Percentiles rank a stretch among this genome's conserved stretches.
Evolutionary conservation across 1,140 invertebrate genomes (phyloP).

Genomic region (Neotoxoptera formosana): DNA sequence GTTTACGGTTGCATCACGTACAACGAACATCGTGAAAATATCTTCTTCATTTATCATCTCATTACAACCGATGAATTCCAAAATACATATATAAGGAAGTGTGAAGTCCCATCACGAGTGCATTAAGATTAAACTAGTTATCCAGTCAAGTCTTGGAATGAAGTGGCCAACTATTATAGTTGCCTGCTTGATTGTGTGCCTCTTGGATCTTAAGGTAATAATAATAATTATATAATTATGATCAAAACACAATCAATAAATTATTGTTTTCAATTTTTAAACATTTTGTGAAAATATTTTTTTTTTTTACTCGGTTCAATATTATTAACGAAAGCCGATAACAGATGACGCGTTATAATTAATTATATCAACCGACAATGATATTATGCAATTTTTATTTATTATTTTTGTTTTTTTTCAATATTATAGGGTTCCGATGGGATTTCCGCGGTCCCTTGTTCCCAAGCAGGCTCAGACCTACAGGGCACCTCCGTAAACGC

Average conservation of each 20-base stretch:
- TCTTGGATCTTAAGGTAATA: neutral
- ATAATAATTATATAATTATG: neutral
- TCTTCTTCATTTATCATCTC: neutral
- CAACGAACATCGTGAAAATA: neutral
- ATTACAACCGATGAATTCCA: neutral
- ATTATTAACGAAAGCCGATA: neutral
- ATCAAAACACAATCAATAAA: neutral
- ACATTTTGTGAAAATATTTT: neutral
- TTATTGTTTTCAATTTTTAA: neutral
- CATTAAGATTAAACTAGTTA: neutral
- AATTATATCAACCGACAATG: neutral
- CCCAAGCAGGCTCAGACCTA: too few relatives aligned
- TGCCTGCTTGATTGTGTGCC: constrained; percentile 6
- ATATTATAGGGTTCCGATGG: neutral
- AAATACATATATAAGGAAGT: neutral
- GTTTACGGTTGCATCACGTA: constrained; percentile 28
- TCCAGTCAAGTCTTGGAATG: neutral
- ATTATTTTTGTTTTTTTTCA: neutral
- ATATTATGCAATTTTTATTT: neutral
- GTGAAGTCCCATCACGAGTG: neutral
- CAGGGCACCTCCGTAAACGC: neutral
- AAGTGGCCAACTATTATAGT: neutral
- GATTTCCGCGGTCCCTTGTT: neutral
- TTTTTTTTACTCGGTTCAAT: neutral
- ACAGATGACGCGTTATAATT: neutral